Conservation (phyloP, 2,888 invertebrate species). For the Ophioninae sp. region DNA sequence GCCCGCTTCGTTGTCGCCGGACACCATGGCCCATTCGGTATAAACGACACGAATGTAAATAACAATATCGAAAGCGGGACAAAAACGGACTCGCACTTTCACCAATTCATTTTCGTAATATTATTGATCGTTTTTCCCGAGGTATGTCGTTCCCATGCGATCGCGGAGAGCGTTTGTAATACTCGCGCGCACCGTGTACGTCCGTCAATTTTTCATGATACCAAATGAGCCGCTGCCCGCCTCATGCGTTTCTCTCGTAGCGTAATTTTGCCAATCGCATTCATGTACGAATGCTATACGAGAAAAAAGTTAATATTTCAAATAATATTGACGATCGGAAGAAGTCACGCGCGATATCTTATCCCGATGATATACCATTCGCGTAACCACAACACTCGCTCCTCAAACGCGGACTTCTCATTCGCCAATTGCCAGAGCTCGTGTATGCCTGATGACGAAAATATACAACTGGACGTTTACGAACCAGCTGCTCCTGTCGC, state of each 20-base stretch:
- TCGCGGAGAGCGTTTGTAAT: constrained; percentile 36
- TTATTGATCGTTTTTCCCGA: constrained; percentile 77
- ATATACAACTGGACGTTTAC: constrained; percentile 26
- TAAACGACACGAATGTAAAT: constrained; percentile 25
- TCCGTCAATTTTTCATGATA: constrained; percentile 5
- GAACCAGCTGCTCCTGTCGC: constrained; percentile 22
- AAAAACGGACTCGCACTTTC: constrained; percentile 70
- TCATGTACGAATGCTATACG: background rate
- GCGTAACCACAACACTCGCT: constrained; percentile 53
- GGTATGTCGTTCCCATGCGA: constrained; percentile 58
- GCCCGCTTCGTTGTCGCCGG: constrained; percentile 74
- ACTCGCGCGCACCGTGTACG: constrained; percentile 38
- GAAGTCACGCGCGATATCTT: constrained; percentile 6
- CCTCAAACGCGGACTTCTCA: constrained; percentile 13
- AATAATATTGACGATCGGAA: constrained; percentile 5
- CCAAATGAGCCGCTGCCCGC: background rate
- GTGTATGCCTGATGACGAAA: background rate
- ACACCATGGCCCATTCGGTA: constrained; percentile 74
- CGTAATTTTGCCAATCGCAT: background rate
- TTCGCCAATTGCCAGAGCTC: constrained; percentile 23
- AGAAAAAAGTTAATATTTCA: background rate
- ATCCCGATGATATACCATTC: constrained; percentile 19
- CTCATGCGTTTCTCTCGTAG: background rate
- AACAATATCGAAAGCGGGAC: constrained; percentile 27
- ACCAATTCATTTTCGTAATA: constrained; percentile 79